These are phyloP conservation scores for Gobionotothen gibberifrons DNA, from an alignment of 2,797 vertebrate species.

Conservation along the genomic window DNA sequence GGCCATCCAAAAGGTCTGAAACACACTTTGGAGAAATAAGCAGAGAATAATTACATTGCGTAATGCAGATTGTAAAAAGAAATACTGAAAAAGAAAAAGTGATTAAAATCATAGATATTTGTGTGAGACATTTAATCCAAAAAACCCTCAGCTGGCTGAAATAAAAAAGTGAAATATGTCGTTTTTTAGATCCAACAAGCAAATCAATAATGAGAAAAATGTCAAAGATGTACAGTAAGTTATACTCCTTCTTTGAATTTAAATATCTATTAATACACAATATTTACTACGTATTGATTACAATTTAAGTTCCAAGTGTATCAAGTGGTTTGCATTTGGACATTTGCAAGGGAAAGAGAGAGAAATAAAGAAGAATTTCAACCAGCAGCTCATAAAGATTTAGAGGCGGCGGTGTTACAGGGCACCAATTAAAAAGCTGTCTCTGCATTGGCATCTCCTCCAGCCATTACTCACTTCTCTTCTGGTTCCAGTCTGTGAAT, in stretches of 20 bases:
- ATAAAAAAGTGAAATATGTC: background rate
- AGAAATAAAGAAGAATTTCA: slow-evolving; percentile 47
- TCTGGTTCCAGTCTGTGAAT: slow-evolving; percentile 60
- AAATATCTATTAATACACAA: slow-evolving; percentile 21
- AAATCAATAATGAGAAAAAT: slow-evolving; percentile 27
- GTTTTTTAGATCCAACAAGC: background rate
- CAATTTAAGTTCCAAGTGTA: slow-evolving; percentile 35
- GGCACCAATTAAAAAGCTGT: slow-evolving; percentile 71
- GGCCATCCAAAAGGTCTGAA: slow-evolving; percentile 40
- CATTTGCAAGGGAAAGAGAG: slow-evolving; percentile 13
- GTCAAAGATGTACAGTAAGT: background rate
- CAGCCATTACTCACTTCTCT: slow-evolving; percentile 58
- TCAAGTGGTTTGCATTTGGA: slow-evolving; percentile 24
- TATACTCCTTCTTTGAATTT: background rate
- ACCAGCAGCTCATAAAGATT: slow-evolving; percentile 61
- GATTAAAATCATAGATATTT: slow-evolving; percentile 31
- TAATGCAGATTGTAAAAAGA: slow-evolving; percentile 19
- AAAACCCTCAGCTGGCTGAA: too few relatives aligned
- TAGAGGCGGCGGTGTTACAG: slow-evolving; percentile 58
- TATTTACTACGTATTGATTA: slow-evolving; percentile 32
- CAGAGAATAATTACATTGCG: slow-evolving; percentile 46
- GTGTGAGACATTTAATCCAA: slow-evolving; percentile 24
- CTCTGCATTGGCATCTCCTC: slow-evolving; percentile 52
- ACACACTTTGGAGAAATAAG: slow-evolving; percentile 51
- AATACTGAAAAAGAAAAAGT: slow-evolving; percentile 23